Base-by-base conservation (phyloP, 2,797 vertebrate species). In the Phoxinus dragarum region DNA sequence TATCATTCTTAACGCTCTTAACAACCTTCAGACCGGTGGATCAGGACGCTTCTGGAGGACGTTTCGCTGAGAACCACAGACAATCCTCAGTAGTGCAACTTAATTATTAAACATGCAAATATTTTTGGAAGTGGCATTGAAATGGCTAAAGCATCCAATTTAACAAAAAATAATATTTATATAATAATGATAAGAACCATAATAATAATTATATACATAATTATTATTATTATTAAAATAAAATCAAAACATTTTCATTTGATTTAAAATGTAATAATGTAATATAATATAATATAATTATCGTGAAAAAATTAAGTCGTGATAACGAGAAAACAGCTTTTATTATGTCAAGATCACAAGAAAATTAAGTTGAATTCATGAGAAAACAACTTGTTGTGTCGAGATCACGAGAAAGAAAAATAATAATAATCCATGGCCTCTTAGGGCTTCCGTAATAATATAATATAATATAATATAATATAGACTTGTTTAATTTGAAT, bases 1-100 rank as follows among this genome's bases (percentile, higher is more conserved):
- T 86, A 77, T 89, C 86, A 66, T 34, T 17, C 85, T 21, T 17
- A 83, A 80, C 82, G n/a, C 79, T 73, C 72, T 61, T 81, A 88
- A 83, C 21, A 44, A 78, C 54, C 81, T 84, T 47, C 36, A 61
- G 34, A 61, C 54, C 36, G 17, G 76, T 21, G 69, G 47, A 85
- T 66, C 67, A 75, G 49, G 64, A 80, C 44, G 9, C 27, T 34
- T 36, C 52, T 66, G 44, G n/a, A 83, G 82, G 85, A 83, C 68
- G 38, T 81, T 71, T 77, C 59, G 67, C 74, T 34, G 85, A 49
- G 56, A 86, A 31, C 8, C 31, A 49, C 59, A 54, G 59, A 61
- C 21, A 40, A 27, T 76, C 83, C 42, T 16, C 66, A 88, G 87
- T 81, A 83, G 27, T 5, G 36, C 16, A 5, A 6, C 59, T 47